A percentile compares a stretch with the other conserved stretches of the same genome.
Evolutionary conservation across 64 coral and sea anemone species (phyloP).

Genomic region (Montipora efflorescens): DNA sequence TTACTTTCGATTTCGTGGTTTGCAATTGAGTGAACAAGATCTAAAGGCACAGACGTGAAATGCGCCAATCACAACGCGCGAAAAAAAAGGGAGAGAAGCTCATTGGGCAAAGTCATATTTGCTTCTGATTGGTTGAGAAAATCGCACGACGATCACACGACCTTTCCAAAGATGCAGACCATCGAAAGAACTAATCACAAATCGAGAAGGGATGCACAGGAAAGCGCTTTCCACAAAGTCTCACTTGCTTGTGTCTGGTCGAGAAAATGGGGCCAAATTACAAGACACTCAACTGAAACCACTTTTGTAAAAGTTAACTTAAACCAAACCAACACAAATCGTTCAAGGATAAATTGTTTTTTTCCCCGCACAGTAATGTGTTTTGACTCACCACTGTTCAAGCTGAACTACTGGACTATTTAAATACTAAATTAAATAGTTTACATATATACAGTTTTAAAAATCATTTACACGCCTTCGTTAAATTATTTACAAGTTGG

Average conservation of each 20-base stretch:
- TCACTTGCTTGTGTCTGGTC: neutral
- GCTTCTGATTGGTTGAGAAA: too few relatives aligned
- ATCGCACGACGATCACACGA: too few relatives aligned
- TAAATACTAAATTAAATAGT: conserved; percentile 98
- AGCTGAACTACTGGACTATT: conserved; percentile 96
- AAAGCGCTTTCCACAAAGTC: too few relatives aligned
- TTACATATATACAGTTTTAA: conserved; percentile 86
- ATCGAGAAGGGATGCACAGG: too few relatives aligned
- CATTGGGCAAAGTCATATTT: too few relatives aligned
- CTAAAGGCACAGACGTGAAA: neutral
- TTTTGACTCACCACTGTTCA: conserved; percentile 72
- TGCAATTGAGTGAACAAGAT: neutral
- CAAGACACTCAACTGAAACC: neutral
- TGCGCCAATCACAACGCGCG: neutral
- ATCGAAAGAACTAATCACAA: neutral
- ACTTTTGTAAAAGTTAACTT: neutral
- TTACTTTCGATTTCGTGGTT: conserved; percentile 5
- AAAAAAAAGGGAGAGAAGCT: too few relatives aligned
- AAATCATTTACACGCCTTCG: conserved; percentile 48
- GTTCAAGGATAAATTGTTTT: conserved; percentile 9
- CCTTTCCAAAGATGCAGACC: neutral
- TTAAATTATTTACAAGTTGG: conserved; percentile 47
- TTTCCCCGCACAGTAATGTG: conserved; percentile 41
- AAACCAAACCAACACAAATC: conserved; percentile 11
- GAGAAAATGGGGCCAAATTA: neutral